Percentiles rank a stretch among this genome's conserved stretches.
These are phyloP conservation scores for Anas flavirostris DNA, from an alignment of 2,797 vertebrate genomes.

Conservation along the genomic window DNA sequence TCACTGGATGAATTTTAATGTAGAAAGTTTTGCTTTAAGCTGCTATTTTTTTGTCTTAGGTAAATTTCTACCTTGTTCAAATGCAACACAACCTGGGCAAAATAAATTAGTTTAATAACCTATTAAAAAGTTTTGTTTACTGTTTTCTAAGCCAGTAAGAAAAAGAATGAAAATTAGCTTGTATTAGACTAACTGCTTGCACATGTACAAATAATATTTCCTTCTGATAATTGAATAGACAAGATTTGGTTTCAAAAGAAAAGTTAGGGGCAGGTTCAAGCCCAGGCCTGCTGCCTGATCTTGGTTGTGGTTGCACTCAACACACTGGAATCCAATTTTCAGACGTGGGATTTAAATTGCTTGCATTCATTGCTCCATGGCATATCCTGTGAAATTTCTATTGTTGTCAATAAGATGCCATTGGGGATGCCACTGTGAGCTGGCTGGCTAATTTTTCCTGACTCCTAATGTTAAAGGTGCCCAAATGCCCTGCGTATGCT, in stretches of 20 bases:
- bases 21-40: background rate
- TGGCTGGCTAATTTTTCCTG: background rate
- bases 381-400: background rate
- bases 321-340: background rate
- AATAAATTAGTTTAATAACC: background rate
- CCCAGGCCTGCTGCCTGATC: background rate
- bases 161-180: background rate
- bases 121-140: background rate
- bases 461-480: background rate
- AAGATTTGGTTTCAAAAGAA: background rate
- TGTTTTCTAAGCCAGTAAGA: background rate
- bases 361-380: background rate
- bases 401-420: background rate
- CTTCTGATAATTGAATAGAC: background rate
- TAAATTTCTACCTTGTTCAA: background rate
- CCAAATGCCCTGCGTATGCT: rapidly evolving
- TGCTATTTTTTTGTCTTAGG: background rate
- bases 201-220: background rate
- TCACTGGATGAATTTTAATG: too few species aligned
- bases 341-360: background rate
- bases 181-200: background rate
- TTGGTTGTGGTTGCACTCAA: rapidly evolving
- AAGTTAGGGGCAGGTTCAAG: background rate
- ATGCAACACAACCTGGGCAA: background rate
- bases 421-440: rapidly evolving